Percentiles rank a stretch among this genome's conserved stretches.
phyloP scores from a whole-genome alignment of 2,797 vertebrate species.

The Tolypeutes matacus region DNA sequence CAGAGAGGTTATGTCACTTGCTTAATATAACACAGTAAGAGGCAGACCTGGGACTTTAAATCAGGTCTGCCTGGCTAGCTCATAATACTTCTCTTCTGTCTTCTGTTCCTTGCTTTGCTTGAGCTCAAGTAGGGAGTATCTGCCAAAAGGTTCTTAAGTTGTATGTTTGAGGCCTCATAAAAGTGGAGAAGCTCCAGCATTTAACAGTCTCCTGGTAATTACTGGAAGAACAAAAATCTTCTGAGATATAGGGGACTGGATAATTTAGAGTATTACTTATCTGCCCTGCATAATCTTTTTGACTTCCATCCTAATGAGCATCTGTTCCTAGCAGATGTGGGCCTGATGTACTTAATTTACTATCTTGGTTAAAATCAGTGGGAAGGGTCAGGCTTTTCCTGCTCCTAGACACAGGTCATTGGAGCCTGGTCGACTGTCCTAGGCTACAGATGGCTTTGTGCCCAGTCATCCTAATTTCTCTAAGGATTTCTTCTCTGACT shows the following conservation, averaged over 20 bases:
- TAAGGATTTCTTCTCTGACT: slow-evolving; percentile 55
- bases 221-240: slow-evolving; percentile 71
- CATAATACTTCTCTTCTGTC: slow-evolving; percentile 24
- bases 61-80: not conserved
- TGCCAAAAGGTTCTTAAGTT: slow-evolving; percentile 66
- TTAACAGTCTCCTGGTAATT: slow-evolving; percentile 76
- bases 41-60: slow-evolving; percentile 33
- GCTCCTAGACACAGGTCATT: slow-evolving; percentile 39
- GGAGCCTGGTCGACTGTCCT: slow-evolving; percentile 46
- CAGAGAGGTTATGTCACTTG: slow-evolving; percentile 18
- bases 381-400: slow-evolving; percentile 70
- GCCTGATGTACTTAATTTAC: slow-evolving; percentile 79
- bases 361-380: slow-evolving; percentile 71
- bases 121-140: slow-evolving; percentile 69
- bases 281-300: slow-evolving; percentile 76
- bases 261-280: slow-evolving; percentile 78
- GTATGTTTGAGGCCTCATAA: slow-evolving; percentile 66
- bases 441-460: slow-evolving; percentile 49
- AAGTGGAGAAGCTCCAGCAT: slow-evolving; percentile 72
- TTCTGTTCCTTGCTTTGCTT: slow-evolving; percentile 63
- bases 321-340: slow-evolving; percentile 75
- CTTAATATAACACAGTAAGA: not conserved
- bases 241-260: slow-evolving; percentile 59
- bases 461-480: slow-evolving; percentile 56
- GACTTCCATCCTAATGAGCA: slow-evolving; percentile 79